Evolutionary conservation across 2,797 vertebrate genomes (phyloP).

Genomic region (Hafferia zeledoni): DNA sequence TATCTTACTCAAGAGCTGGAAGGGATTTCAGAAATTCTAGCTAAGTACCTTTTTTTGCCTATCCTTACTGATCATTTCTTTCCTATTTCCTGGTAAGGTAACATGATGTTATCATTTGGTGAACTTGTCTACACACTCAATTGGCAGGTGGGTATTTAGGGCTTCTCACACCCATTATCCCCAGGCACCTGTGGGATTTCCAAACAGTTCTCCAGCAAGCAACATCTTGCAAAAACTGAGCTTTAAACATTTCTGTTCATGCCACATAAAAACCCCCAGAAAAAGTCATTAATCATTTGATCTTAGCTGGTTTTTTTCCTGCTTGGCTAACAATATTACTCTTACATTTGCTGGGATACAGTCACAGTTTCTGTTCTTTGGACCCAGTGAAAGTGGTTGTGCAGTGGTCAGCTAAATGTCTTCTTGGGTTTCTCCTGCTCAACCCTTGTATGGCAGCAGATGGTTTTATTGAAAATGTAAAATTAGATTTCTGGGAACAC

Average conservation of each 20-base stretch:
- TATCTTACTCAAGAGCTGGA: not conserved
- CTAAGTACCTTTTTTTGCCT: not conserved
- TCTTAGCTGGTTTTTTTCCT: not conserved
- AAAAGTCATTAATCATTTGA: not conserved
- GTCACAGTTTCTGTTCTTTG: not conserved
- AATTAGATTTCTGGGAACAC: constrained; percentile 61
- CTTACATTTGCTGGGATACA: not conserved
- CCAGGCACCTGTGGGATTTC: not conserved
- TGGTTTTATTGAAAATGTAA: constrained; percentile 31
- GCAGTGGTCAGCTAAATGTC: not conserved
- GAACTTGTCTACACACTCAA: not conserved
- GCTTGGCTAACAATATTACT: not conserved
- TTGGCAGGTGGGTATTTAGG: not conserved
- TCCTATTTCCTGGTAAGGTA: not conserved
- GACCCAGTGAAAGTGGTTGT: not conserved
- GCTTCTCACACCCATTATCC: not conserved
- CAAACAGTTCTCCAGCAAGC: not conserved
- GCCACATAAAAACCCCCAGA: not conserved
- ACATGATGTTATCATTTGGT: not conserved
- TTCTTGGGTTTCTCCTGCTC: not conserved
- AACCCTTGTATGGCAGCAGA: not conserved
- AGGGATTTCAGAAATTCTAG: constrained; percentile 2
- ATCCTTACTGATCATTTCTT: not conserved
- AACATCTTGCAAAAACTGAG: not conserved
- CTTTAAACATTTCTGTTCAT: not conserved